A percentile compares a stretch with the other conserved stretches of the same genome.
Conservation (phyloP, 2,113 vertebrate genomes). For the Gadus macrocephalus region DNA sequence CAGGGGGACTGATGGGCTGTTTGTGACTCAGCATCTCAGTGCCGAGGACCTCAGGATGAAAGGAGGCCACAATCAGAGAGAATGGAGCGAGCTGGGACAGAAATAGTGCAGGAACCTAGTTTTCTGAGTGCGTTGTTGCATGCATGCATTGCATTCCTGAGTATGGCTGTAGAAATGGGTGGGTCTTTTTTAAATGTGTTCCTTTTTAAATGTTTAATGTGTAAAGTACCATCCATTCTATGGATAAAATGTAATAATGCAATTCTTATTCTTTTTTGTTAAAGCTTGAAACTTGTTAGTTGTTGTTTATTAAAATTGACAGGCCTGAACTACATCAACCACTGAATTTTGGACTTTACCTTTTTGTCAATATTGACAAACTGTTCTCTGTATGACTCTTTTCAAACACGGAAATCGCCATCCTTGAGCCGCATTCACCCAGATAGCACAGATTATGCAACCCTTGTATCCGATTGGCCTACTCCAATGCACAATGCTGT, state of each 20-base stretch:
- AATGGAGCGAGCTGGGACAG: constrained; percentile 12
- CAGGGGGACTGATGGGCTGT: not conserved
- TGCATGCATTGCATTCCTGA: not conserved
- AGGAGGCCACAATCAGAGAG: constrained; percentile 25
- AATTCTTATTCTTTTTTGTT: not conserved
- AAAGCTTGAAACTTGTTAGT: not conserved
- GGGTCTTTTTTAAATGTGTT: not conserved
- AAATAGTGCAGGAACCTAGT: constrained; percentile 38
- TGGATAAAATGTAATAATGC: no score
- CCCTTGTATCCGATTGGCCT: no score
- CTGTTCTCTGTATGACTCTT: no score
- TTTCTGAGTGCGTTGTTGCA: constrained; percentile 6
- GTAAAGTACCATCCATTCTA: no score
- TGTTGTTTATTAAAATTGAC: not conserved
- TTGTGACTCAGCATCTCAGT: not conserved
- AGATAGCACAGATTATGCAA: no score
- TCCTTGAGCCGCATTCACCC: no score
- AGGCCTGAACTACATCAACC: no score
- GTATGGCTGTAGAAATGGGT: not conserved
- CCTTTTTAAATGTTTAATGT: no score
- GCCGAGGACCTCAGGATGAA: constrained; percentile 16
- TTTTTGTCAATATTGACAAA: no score
- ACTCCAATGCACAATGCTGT: no score
- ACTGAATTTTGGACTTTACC: no score
- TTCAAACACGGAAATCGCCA: no score